phyloP scores from a whole-genome alignment of 2,797 vertebrate genomes.

The Perodicticus potto region DNA sequence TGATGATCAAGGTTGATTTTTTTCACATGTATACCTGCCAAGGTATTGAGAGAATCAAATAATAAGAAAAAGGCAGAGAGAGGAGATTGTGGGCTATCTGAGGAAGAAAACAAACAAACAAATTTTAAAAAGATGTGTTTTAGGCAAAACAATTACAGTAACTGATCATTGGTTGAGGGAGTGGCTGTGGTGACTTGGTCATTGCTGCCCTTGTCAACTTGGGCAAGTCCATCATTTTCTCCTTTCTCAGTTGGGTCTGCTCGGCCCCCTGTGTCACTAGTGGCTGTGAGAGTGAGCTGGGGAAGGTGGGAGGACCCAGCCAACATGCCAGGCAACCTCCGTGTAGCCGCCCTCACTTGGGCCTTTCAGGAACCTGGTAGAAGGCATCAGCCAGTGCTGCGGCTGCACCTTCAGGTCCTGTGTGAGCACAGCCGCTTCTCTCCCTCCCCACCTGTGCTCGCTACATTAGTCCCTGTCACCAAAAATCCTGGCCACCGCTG shows the following conservation, averaged over 20 bases:
- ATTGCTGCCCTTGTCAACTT: not conserved
- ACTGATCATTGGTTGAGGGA: too few relatives aligned
- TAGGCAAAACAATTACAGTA: not conserved
- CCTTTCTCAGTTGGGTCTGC: not conserved
- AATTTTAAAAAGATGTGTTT: not conserved
- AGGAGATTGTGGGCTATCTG: not conserved
- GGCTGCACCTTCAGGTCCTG: too few relatives aligned
- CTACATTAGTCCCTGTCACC: not conserved
- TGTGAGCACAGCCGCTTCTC: not conserved
- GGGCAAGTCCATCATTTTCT: accelerated
- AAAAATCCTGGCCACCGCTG: not conserved
- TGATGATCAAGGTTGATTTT: too few relatives aligned
- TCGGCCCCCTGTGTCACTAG: not conserved
- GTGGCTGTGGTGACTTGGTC: too few relatives aligned
- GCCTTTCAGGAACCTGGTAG: not conserved
- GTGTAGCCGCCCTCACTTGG: not conserved
- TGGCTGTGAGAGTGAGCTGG: not conserved
- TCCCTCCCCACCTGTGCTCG: too few relatives aligned
- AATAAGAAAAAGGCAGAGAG: not conserved
- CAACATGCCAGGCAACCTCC: not conserved
- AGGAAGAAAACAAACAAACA: not conserved
- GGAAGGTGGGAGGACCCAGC: not conserved
- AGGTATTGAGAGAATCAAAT: not conserved
- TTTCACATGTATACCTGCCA: not conserved
- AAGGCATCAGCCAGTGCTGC: not conserved